Evolutionary conservation across 2,113 vertebrate species (phyloP).

Genomic region (Erythrocebus patas): DNA sequence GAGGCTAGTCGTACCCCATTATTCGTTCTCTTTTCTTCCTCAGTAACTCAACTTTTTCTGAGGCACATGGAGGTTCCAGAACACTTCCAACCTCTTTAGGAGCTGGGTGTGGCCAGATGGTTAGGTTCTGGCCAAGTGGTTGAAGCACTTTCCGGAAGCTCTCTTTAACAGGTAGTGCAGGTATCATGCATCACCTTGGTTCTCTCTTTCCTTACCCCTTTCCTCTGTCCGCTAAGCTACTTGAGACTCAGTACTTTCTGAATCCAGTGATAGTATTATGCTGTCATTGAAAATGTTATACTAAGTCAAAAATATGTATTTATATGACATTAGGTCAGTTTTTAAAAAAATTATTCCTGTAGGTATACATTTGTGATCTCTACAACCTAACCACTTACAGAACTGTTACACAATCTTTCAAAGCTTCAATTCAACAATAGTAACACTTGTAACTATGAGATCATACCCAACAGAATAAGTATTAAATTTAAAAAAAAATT

Average conservation of each 20-base stretch:
- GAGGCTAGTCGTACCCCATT: background rate
- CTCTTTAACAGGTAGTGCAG: background rate
- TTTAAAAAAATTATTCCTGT: background rate
- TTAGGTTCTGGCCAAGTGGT: background rate
- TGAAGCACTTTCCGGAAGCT: background rate
- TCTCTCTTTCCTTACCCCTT: background rate
- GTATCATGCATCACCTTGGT: background rate
- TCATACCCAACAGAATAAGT: background rate
- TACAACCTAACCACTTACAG: background rate
- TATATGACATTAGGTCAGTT: background rate
- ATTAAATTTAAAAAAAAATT: background rate
- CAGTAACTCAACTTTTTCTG: background rate
- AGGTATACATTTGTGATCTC: background rate
- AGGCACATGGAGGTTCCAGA: background rate
- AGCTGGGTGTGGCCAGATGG: background rate
- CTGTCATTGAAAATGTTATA: background rate
- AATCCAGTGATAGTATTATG: background rate
- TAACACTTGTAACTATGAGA: background rate
- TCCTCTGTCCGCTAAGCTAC: background rate
- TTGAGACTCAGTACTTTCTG: background rate
- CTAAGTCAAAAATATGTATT: background rate
- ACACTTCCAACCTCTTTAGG: background rate
- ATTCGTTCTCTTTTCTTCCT: background rate
- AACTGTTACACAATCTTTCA: background rate
- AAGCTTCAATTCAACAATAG: background rate